These are phyloP conservation scores for Drosophila kikkawai DNA, from an alignment of 1,140 invertebrate species.

Conservation along the genomic window DNA sequence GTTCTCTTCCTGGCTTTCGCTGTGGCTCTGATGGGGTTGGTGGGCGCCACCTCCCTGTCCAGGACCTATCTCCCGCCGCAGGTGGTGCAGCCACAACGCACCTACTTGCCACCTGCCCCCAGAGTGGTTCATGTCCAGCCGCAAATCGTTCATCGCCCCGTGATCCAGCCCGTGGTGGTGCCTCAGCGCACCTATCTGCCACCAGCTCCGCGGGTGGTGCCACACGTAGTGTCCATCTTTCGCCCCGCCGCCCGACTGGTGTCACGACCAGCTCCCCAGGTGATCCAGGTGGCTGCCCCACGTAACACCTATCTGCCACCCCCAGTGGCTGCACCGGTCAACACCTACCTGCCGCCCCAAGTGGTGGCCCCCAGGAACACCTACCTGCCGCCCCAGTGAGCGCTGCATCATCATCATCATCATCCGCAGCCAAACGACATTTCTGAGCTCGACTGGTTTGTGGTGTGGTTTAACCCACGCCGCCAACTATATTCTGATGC, in stretches of 20 bases:
- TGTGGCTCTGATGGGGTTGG: conserved; percentile 26
- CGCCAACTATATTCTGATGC: conserved; percentile 69
- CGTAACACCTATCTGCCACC: conserved; percentile 40
- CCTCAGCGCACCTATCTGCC: conserved; percentile 47
- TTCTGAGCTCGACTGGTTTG: conserved; percentile 50
- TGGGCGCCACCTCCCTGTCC: conserved; percentile 27
- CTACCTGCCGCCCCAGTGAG: conserved; percentile 44
- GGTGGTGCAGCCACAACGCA: conserved; percentile 15
- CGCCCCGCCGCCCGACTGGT: conserved; percentile 2
- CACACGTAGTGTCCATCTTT: conserved; percentile 13
- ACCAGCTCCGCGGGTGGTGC: conserved; percentile 27
- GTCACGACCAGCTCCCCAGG: background rate
- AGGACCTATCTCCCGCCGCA: conserved; percentile 49
- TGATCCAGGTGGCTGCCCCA: conserved; percentile 18
- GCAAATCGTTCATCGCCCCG: conserved; percentile 16
- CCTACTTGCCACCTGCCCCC: background rate
- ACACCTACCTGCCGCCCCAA: conserved; percentile 38
- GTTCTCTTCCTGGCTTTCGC: conserved; percentile 18
- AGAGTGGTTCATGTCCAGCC: conserved; percentile 21
- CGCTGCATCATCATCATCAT: conserved; percentile 10
- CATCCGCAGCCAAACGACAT: conserved; percentile 15
- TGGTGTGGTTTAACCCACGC: conserved; percentile 56
- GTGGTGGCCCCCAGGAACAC: conserved; percentile 25
- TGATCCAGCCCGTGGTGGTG: conserved; percentile 12
- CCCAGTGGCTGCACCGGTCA: conserved; percentile 12